Evolutionary conservation across 2,888 invertebrate species (phyloP).

Genomic region (Neria commutata): DNA sequence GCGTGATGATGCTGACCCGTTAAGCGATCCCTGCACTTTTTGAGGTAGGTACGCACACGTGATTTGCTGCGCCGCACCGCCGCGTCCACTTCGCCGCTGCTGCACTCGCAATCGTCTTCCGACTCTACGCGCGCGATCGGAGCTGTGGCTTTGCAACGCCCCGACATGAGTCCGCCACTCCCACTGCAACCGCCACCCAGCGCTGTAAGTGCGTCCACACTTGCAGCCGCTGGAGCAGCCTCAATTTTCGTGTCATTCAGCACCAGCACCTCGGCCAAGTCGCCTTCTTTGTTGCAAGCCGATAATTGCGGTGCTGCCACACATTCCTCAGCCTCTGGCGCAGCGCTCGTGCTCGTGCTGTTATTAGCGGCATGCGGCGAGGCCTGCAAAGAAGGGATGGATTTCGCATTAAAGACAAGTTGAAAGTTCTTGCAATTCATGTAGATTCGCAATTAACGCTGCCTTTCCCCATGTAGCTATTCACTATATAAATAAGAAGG

Average conservation of each 20-base stretch:
- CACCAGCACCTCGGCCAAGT: constrained; percentile 50
- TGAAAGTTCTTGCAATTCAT: background rate
- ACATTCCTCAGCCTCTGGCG: constrained; percentile 25
- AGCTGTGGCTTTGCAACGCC: constrained; percentile 37
- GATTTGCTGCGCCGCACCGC: constrained; percentile 56
- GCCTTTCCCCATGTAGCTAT: too few relatives aligned
- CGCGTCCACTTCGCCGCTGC: constrained; percentile 18
- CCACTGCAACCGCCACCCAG: background rate
- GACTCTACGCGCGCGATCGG: constrained; percentile 48
- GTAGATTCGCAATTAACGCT: too few relatives aligned
- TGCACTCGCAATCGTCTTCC: constrained; percentile 20
- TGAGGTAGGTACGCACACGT: constrained; percentile 61
- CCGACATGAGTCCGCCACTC: constrained; percentile 26
- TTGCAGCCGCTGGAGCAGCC: constrained; percentile 34
- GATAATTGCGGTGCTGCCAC: constrained; percentile 21
- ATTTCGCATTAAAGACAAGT: background rate
- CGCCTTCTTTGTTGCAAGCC: constrained; percentile 21
- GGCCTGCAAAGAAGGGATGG: constrained; percentile 25
- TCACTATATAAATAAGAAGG: too few relatives aligned
- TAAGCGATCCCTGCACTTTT: constrained; percentile 60
- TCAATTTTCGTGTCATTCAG: constrained; percentile 53
- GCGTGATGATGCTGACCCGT: constrained; percentile 51
- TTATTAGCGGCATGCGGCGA: constrained; percentile 13
- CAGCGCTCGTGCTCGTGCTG: constrained; percentile 11
- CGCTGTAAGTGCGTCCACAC: background rate